phyloP scores from a whole-genome alignment of 2,113 vertebrate genomes.

The Arothron firmamentum region DNA sequence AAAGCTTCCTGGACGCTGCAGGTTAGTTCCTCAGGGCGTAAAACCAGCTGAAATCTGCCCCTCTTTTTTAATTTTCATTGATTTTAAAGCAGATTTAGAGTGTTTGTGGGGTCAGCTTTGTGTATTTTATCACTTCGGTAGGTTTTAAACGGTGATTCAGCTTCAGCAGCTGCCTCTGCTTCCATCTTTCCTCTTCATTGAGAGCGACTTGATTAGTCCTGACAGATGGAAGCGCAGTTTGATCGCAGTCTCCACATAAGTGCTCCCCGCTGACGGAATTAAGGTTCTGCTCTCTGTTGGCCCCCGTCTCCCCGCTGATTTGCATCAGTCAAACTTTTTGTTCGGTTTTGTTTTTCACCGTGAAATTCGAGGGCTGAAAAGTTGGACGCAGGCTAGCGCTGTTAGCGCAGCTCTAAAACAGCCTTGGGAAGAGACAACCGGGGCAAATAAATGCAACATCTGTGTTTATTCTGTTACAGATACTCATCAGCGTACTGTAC shows the following conservation, averaged over 20 bases:
- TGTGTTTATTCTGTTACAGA: slow-evolving; percentile 70
- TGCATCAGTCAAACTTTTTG: not conserved
- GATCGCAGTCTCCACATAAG: slow-evolving; percentile 55
- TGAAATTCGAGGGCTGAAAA: too few relatives aligned
- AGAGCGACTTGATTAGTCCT: slow-evolving; percentile 44
- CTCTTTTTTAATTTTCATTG: too few relatives aligned
- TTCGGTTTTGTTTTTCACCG: too few relatives aligned
- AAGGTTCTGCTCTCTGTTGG: slow-evolving; percentile 31
- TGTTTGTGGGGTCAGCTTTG: too few relatives aligned
- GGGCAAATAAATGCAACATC: slow-evolving; percentile 52
- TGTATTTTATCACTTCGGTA: too few relatives aligned
- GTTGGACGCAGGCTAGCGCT: slow-evolving; percentile 5
- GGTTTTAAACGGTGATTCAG: too few relatives aligned
- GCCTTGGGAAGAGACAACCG: not conserved
- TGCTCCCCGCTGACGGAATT: slow-evolving; percentile 61
- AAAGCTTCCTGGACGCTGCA: not conserved
- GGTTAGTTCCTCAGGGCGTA: too few relatives aligned
- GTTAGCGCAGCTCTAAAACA: too few relatives aligned
- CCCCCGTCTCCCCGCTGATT: slow-evolving; percentile 10
- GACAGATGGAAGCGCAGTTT: slow-evolving; percentile 45
- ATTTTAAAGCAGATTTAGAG: too few relatives aligned
- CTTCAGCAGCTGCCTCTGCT: too few relatives aligned
- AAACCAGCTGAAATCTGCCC: too few relatives aligned
- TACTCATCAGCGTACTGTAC: slow-evolving; percentile 32
- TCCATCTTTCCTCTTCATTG: slow-evolving; percentile 40